Conservation (phyloP, 1,140 invertebrate species). For the Zophobas morio region DNA sequence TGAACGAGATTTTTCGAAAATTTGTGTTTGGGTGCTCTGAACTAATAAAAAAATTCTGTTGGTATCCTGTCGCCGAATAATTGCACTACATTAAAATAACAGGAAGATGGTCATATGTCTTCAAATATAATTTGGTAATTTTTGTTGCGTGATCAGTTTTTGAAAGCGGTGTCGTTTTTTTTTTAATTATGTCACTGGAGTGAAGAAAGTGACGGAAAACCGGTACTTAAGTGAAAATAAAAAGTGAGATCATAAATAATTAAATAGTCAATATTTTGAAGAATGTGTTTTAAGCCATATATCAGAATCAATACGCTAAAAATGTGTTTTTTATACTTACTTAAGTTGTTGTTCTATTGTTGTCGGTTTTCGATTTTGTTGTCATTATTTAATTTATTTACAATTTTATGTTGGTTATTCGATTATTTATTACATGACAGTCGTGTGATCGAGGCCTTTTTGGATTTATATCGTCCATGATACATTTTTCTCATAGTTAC, state of each 20-base stretch:
- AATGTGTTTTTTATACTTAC: constrained; percentile 18
- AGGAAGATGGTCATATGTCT: background rate
- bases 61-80: background rate
- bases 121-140: constrained; percentile 3
- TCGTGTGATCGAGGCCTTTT: constrained; percentile 14
- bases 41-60: no score
- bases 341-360: constrained; percentile 20
- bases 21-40: background rate
- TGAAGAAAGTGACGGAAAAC: constrained; percentile 36
- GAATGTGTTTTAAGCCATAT: constrained; percentile 2
- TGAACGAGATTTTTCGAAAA: background rate
- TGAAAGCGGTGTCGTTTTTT: background rate
- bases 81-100: constrained; percentile 8
- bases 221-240: constrained; percentile 28
- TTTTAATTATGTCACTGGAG: constrained; percentile 6
- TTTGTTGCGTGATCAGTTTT: constrained; percentile 8
- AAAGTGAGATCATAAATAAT: constrained; percentile 34
- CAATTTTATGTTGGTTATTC: constrained; percentile 18
- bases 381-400: constrained; percentile 33
- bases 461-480: constrained; percentile 11
- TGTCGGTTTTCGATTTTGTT: constrained; percentile 4
- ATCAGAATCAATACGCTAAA: background rate
- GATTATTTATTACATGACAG: constrained; percentile 41
- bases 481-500: constrained; percentile 15
- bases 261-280: constrained; percentile 33